Conservation (phyloP, 37 sponge, comb jelly and placozoan genomes). For the Cladorhizidae sp. region DNA sequence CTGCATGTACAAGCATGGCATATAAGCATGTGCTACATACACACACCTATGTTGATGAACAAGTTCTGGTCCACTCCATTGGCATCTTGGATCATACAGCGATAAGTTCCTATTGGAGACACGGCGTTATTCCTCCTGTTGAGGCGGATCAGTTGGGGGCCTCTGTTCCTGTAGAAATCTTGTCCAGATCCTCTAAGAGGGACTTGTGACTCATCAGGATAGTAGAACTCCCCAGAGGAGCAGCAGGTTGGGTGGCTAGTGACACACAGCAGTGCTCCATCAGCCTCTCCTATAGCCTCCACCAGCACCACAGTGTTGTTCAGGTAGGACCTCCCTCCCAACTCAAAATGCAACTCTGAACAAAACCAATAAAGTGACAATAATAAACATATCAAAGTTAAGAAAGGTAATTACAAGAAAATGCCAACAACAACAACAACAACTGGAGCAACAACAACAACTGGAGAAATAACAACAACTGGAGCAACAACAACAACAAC, state of each 20-base stretch:
- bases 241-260: background rate
- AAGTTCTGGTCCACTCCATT: background rate
- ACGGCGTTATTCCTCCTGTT: constrained; percentile 1
- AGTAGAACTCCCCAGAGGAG: constrained; percentile 2
- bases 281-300: background rate
- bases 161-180: constrained; percentile 6
- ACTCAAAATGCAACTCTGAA: no score
- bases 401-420: no score
- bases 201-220: background rate
- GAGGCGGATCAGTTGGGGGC: background rate
- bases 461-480: no score
- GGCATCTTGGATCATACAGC: constrained; percentile 5
- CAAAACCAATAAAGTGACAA: no score
- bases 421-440: no score
- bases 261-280: background rate
- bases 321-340: constrained; percentile 4
- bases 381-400: no score
- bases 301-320: background rate
- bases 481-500: no score
- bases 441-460: no score
- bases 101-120: background rate
- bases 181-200: background rate
- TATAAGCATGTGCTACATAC: no score
- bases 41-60: constrained; percentile 4
- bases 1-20: no score